Evolutionary conservation across 1,140 invertebrate species (phyloP), one percentile per base, ranked within the genome.

Genomic region (Gryllus bimaculatus): DNA sequence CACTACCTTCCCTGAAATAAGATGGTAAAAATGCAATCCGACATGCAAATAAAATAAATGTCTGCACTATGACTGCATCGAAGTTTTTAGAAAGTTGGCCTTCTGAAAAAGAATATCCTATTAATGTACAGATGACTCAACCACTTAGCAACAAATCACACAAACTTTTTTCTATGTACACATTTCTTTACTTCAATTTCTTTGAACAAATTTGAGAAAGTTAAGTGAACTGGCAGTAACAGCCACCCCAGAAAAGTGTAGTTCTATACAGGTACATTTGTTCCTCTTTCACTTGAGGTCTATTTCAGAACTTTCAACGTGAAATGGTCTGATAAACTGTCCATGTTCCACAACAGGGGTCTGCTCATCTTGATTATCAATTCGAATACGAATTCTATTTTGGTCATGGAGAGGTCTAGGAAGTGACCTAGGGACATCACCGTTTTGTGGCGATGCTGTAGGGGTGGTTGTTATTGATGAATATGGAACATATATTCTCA

Each of bases 401-500:
- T 88, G 86, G 80, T 90, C 89, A 79, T 87, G 84, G 7, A 84
- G 84, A 26, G 81, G 79, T 15, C 85, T 84, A 13, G 85, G 87
- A 66, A 89, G 85, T 75, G 85, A 85, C 80, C 85, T 84, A 54
- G 86, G 86, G 26, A 89, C 81, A 80, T 90, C 89, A 6, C 91
- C 88, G 82, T 88, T 90, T 82, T 85, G 91, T 80, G 88, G 87
- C 73, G 81, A 88, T 82, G 87, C 88, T 83, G 85, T 86, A 78
- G 84, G 88, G 39, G 85, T 86, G 20, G 85, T 84, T 75, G 85
- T 80, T 8, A 87, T 86, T 15, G 88, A 87, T 73, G 85, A 88
- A 83, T 93, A 93, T 8, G 92, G 92, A 66, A 94, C 93, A 84
- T 93, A 93, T 80, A 94, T 94, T 76, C 92, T 87, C 66, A 94